phyloP scores from a whole-genome alignment of 2,888 invertebrate species.

The Keiferia lycopersicella region DNA sequence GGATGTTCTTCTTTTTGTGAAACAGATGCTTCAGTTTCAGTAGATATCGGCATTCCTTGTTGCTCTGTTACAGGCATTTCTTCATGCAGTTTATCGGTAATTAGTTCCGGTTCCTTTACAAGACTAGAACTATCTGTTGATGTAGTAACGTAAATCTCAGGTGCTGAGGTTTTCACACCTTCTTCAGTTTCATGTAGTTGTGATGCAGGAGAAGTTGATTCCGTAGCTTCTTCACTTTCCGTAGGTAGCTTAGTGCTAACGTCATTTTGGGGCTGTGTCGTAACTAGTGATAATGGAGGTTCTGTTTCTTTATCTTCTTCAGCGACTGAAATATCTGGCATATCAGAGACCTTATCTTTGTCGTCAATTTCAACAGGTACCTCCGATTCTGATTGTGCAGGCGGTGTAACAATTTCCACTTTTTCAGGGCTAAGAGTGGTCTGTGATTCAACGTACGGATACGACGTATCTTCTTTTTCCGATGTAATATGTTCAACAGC shows the following conservation, averaged over 20 bases:
- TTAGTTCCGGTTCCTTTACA: conserved; percentile 20
- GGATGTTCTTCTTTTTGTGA: neutral
- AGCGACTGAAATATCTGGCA: neutral
- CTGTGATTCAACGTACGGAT: neutral
- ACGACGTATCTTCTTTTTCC: neutral
- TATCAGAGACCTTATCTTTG: conserved; percentile 3
- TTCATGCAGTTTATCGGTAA: conserved; percentile 2
- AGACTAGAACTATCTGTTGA: neutral
- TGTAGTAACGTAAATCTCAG: neutral
- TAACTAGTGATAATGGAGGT: conserved; percentile 19
- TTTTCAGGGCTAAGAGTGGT: conserved; percentile 11
- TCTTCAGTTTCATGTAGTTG: neutral
- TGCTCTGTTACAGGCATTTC: conserved; percentile 8
- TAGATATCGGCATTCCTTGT: neutral
- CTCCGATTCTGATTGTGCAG: conserved; percentile 10
- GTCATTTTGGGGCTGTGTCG: neutral
- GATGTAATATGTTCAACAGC: neutral
- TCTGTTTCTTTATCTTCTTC: conserved; percentile 22
- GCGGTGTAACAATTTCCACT: conserved; percentile 9
- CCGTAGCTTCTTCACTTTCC: conserved; percentile 11
- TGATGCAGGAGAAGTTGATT: conserved; percentile 12
- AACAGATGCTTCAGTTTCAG: conserved; percentile 3
- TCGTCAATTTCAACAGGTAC: neutral
- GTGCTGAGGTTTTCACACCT: neutral
- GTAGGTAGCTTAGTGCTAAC: neutral